These are phyloP conservation scores for Cnemophilus loriae DNA, from an alignment of 2,113 vertebrate genomes.

Conservation along the genomic window DNA sequence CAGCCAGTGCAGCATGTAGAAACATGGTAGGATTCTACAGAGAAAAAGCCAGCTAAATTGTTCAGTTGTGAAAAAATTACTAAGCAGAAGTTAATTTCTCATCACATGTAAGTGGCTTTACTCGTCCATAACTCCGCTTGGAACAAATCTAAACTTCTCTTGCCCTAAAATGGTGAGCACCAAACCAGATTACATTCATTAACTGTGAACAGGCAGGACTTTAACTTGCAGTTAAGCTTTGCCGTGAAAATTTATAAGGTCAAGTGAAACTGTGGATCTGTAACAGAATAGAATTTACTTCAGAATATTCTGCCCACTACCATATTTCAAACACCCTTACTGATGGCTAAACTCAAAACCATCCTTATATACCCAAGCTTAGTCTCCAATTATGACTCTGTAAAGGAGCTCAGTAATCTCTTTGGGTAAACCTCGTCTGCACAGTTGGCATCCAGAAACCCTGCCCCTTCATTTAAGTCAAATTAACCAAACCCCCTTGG, in stretches of 20 bases:
- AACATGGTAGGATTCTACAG: neutral
- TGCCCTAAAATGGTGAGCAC: neutral
- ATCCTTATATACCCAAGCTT: neutral
- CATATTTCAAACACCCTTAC: neutral
- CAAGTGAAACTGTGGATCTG: neutral
- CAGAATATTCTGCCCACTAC: neutral
- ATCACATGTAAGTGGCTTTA: neutral
- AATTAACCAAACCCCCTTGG: neutral
- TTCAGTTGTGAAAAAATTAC: neutral
- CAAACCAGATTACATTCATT: neutral
- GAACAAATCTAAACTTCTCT: neutral
- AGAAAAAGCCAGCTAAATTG: neutral
- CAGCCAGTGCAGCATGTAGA: neutral
- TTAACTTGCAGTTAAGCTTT: neutral
- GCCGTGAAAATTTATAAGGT: neutral
- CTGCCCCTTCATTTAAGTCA: neutral
- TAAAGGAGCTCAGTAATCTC: neutral
- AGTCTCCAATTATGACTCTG: neutral
- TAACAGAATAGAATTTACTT: neutral
- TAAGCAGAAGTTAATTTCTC: neutral
- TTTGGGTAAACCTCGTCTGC: neutral
- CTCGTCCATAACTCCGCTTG: neutral
- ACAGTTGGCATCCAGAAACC: neutral
- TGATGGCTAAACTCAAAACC: neutral
- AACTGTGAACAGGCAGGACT: neutral